These are phyloP conservation scores for Coendou prehensilis DNA, from an alignment of 2,797 vertebrate species.

Conservation along the genomic window DNA sequence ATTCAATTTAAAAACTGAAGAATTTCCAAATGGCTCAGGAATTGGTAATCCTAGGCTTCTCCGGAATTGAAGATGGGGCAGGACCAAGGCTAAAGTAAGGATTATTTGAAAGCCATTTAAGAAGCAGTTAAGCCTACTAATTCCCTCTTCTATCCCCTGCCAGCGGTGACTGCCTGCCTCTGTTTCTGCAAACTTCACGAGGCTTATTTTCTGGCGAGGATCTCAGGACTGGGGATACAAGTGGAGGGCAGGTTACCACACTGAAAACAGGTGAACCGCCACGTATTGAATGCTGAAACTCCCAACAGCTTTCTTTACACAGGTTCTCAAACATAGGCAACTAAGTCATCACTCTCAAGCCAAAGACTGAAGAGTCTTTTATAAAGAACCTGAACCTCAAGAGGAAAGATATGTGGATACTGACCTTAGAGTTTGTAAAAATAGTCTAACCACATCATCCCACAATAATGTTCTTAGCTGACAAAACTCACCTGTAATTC, in stretches of 20 bases:
- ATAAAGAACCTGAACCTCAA: neutral
- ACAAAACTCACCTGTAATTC: neutral
- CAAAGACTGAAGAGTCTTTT: slow-evolving; percentile 49
- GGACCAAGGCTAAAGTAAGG: slow-evolving; percentile 53
- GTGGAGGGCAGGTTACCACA: neutral
- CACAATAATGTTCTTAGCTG: neutral
- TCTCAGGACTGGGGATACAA: neutral
- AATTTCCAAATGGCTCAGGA: slow-evolving; percentile 43
- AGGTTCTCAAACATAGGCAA: slow-evolving; percentile 12
- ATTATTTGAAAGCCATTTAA: slow-evolving; percentile 71
- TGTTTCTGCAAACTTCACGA: slow-evolving; percentile 38
- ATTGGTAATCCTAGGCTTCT: slow-evolving; percentile 48
- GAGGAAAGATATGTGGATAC: neutral
- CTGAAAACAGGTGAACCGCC: slow-evolving; percentile 5
- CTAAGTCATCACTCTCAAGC: neutral
- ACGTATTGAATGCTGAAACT: neutral
- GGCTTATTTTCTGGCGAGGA: slow-evolving; percentile 45
- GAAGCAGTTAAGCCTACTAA: slow-evolving; percentile 51
- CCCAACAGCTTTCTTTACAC: neutral
- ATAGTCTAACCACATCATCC: neutral
- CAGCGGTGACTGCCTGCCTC: neutral
- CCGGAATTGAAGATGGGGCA: slow-evolving; percentile 37
- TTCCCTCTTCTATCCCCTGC: neutral
- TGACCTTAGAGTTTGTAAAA: neutral
- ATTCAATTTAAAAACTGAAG: slow-evolving; percentile 35